A percentile compares a stretch with the other conserved stretches of the same genome.
Evolutionary conservation across 2,888 invertebrate genomes (phyloP).

Genomic region (Mesorhabditis spiculigera): DNA sequence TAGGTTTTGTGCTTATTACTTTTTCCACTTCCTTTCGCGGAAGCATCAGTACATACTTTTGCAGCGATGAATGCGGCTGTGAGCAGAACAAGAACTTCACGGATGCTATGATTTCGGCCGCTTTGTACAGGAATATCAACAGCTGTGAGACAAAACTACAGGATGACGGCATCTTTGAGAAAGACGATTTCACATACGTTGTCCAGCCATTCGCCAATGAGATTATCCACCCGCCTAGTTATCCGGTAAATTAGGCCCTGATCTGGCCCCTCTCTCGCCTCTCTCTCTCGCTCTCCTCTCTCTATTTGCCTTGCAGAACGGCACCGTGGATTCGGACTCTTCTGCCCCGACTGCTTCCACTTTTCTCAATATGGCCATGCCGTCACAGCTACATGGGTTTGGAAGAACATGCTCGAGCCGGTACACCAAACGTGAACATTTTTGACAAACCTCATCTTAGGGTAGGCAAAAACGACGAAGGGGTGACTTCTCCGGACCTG

Average conservation of each 20-base stretch:
- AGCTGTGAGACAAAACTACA: too few species aligned
- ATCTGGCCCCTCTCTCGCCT: too few species aligned
- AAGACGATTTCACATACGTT: too few species aligned
- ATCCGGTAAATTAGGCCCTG: too few species aligned
- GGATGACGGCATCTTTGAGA: too few species aligned
- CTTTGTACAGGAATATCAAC: background rate
- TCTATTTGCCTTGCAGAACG: conserved; percentile 13
- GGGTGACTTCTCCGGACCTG: conserved; percentile 29
- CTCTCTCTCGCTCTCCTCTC: too few species aligned
- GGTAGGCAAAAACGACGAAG: conserved; percentile 28
- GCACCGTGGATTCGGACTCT: conserved; percentile 26
- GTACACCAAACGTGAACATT: conserved; percentile 8
- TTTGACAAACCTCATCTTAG: too few species aligned
- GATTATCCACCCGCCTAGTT: too few species aligned
- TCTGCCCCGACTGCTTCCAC: conserved; percentile 51
- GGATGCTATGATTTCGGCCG: conserved; percentile 23
- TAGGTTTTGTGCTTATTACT: conserved; percentile 8
- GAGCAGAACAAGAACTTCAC: conserved; percentile 34
- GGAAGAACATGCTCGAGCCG: conserved; percentile 48
- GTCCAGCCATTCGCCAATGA: too few species aligned
- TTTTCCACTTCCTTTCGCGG: background rate
- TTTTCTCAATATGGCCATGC: conserved; percentile 48
- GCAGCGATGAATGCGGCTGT: conserved; percentile 39
- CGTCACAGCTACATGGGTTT: conserved; percentile 35
- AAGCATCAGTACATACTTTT: conserved; percentile 15